A percentile compares a stretch with the other conserved stretches of the same genome.
phyloP scores from a whole-genome alignment of 2,797 vertebrate genomes.

The Gorsachius magnificus region DNA sequence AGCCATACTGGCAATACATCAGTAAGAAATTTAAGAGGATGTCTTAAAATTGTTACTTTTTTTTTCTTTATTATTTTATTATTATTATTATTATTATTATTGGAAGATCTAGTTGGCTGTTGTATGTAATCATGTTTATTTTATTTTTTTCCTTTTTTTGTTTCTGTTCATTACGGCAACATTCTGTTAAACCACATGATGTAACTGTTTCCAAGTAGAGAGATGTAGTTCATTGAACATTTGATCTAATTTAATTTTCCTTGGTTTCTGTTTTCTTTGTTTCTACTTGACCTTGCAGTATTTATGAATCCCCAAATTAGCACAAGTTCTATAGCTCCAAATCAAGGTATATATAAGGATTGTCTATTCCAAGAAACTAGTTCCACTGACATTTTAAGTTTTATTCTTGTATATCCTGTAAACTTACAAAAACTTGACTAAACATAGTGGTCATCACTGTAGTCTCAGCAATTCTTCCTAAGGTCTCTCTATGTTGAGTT shows the following conservation, averaged over 20 bases:
- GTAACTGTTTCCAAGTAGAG: not conserved
- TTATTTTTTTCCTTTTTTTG: not conserved
- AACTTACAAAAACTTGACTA: not conserved
- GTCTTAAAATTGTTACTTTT: not conserved
- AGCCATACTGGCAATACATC: not conserved
- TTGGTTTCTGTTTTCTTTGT: not conserved
- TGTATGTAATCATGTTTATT: not conserved
- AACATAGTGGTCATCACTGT: not conserved
- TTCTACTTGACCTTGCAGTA: not conserved
- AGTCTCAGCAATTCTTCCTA: not conserved
- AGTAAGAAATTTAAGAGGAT: not conserved
- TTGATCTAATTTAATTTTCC: not conserved
- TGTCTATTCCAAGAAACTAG: not conserved
- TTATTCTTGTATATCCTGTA: not conserved
- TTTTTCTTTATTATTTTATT: not conserved
- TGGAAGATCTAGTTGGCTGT: not conserved
- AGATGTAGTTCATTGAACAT: not conserved
- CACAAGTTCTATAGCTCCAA: rapidly evolving
- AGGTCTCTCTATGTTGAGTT: not conserved
- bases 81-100: not conserved
- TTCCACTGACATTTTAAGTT: not conserved
- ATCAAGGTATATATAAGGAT: not conserved
- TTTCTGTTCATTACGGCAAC: not conserved
- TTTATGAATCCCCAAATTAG: not conserved
- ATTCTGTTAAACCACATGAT: not conserved